Percentiles rank a stretch among this genome's conserved stretches.
Conservation (phyloP, 2,888 invertebrate species). For the Drosophila subquinaria region DNA sequence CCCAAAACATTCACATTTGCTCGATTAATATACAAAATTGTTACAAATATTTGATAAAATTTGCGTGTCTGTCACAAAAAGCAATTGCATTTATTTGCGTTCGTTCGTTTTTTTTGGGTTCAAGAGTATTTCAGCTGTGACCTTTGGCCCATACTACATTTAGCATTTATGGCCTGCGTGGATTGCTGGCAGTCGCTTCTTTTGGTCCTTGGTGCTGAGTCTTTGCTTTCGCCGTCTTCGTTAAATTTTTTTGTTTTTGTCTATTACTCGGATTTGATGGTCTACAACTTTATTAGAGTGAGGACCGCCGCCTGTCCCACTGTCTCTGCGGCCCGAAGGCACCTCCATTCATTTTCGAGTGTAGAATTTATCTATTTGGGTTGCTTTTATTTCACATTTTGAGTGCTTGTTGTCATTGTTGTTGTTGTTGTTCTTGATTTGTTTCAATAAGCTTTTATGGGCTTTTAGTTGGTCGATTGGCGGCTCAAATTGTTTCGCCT, state of each 20-base stretch:
- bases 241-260: slow-evolving; percentile 6
- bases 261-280: slow-evolving; percentile 35
- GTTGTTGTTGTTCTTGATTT: slow-evolving; percentile 61
- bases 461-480: slow-evolving; percentile 70
- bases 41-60: background rate
- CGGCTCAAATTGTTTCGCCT: slow-evolving; percentile 41
- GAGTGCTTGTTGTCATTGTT: slow-evolving; percentile 28
- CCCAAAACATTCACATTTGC: background rate
- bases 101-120: background rate
- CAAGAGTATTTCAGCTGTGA: slow-evolving; percentile 15
- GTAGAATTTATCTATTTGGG: slow-evolving; percentile 45
- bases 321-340: background rate
- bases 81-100: slow-evolving; percentile 18
- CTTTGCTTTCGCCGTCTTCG: background rate
- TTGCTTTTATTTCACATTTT: slow-evolving; percentile 49
- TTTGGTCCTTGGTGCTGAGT: slow-evolving; percentile 2
- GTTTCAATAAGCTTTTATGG: slow-evolving; percentile 71
- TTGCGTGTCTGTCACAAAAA: slow-evolving; percentile 13
- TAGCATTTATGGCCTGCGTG: slow-evolving; percentile 22
- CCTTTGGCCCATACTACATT: slow-evolving; percentile 12
- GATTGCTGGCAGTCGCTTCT: slow-evolving; percentile 19
- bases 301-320: background rate
- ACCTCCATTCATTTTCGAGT: slow-evolving; percentile 26
- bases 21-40: background rate
- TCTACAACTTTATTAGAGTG: slow-evolving; percentile 44